phyloP scores from a whole-genome alignment of 2,113 vertebrate genomes.

The Clarias magur region DNA sequence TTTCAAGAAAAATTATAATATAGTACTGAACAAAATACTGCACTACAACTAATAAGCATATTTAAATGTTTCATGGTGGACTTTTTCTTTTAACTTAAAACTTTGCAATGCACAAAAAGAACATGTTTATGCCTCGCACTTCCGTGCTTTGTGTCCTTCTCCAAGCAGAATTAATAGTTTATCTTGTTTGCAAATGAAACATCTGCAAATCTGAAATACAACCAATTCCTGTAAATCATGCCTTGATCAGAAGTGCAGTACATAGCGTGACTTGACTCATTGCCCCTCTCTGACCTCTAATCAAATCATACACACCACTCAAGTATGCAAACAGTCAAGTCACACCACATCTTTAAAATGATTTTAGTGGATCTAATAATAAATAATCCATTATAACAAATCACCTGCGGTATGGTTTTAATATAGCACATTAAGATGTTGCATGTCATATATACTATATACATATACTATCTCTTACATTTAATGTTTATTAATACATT shows the following conservation, averaged over 20 bases:
- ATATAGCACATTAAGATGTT: neutral
- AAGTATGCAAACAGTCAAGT: neutral
- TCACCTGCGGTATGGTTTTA: neutral
- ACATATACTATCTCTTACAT: no score
- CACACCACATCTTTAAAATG: neutral
- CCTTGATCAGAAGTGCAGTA: neutral
- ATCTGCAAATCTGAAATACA: conserved; percentile 9
- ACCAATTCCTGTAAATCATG: neutral
- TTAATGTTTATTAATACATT: no score
- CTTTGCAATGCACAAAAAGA: neutral
- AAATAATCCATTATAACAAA: neutral
- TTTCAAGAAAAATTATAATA: neutral
- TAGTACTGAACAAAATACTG: neutral
- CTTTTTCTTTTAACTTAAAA: neutral
- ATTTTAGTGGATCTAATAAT: neutral
- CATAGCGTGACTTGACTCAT: conserved; percentile 29
- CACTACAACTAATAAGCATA: neutral
- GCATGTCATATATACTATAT: neutral
- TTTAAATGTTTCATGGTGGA: neutral
- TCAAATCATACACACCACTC: neutral
- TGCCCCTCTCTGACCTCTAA: neutral
- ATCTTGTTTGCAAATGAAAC: neutral
- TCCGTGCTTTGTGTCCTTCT: neutral
- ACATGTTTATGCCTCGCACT: neutral
- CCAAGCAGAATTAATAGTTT: neutral